phyloP scores from a whole-genome alignment of 2,888 invertebrate species.

The Lamproptera curius region DNA sequence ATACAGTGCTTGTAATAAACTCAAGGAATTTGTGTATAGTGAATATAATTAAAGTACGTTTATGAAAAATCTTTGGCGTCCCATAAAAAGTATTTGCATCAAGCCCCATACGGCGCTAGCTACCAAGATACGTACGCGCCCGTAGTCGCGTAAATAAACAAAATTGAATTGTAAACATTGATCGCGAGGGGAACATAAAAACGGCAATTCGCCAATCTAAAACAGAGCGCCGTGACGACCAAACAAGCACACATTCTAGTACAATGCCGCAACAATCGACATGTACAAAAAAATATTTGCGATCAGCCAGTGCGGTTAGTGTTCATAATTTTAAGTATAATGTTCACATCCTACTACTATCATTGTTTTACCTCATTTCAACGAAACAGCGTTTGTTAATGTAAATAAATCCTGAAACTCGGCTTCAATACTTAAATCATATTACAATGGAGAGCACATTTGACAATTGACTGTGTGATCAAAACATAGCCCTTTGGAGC shows the following conservation, averaged over 20 bases:
- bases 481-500: constrained; percentile 70
- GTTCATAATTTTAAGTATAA: too few relatives aligned
- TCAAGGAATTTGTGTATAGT: too few relatives aligned
- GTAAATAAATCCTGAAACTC: constrained; percentile 60
- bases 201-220: constrained; percentile 52
- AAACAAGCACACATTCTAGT: constrained; percentile 29
- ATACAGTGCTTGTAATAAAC: too few relatives aligned
- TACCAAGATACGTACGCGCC: constrained; percentile 40
- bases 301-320: too few relatives aligned
- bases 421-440: constrained; percentile 35
- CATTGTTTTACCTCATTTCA: constrained; percentile 42
- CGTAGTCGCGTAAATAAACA: constrained; percentile 68
- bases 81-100: constrained; percentile 12
- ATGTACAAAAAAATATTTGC: constrained; percentile 29
- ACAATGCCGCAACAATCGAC: constrained; percentile 23
- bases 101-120: constrained; percentile 9
- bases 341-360: background rate
- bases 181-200: constrained; percentile 59
- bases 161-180: constrained; percentile 62
- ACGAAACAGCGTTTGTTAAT: constrained; percentile 46
- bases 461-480: constrained; percentile 59
- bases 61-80: constrained; percentile 10
- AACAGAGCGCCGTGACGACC: constrained; percentile 35
- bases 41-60: background rate
- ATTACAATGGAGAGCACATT: constrained; percentile 69